Evolutionary conservation across 2,888 invertebrate species (phyloP), one percentile per base, ranked within the genome.

Genomic region (Cephus sareptanus): DNA sequence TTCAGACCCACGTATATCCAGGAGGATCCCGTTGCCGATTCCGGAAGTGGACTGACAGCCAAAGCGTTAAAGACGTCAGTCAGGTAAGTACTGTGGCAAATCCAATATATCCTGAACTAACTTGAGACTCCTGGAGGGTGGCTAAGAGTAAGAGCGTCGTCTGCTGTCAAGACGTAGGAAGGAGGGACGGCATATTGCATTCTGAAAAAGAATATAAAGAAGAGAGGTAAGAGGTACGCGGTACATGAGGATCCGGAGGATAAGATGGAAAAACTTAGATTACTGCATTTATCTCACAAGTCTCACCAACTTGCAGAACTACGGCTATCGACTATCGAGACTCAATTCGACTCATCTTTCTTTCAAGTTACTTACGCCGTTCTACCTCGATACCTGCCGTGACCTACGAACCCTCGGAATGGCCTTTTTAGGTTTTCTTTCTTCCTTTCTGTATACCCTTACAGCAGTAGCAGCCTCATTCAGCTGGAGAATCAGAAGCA

Each of bases 231-330:
- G 56, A 23, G 56, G 30, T 30, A 56, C 69, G 68, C 13, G 40
- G 33, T 56, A 69, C 73, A 79, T 76, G 75, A 80, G 77, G 75
- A 81, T 70, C 75, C 75, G 80, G 77, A 75, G 75, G 76, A 76
- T 82, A 83, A 83, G 83, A 87, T 87, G 84, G 87, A 85, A 85
- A 87, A 87, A 87, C 86, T 87, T 87, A 85, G 86, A 87, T 87
- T 87, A 86, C 85, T 77, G 83, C 85, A 87, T 87, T 87, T 87
- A 85, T 87, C 87, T 75, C 70, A 71, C 1, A 23, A 56, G 56
- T 56, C 56, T 56, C 23, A 23, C 9, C 9, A 56, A 56, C 56
- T 56, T 56, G 56, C 23, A 2, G 9, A 35, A 35, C 35, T 56
- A 56, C 56, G 56, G 23, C 56, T 56, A 56, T 56, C 56, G 56